Conservation (phyloP, 1,140 invertebrate species). For the Heliothis subflexa region DNA sequence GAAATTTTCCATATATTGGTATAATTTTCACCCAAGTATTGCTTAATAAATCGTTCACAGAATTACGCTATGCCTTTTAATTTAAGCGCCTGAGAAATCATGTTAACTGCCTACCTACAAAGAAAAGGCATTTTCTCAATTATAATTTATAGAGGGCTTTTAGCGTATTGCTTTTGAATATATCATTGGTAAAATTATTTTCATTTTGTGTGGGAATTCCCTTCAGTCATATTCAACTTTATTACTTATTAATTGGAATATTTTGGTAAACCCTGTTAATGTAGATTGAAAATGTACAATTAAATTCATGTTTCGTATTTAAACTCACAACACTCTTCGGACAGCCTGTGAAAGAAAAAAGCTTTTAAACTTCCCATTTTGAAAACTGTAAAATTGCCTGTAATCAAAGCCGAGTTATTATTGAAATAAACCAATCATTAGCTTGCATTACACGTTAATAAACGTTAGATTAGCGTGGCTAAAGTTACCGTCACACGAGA, state of each 20-base stretch:
- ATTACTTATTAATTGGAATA: background rate
- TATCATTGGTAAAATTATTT: conserved; percentile 5
- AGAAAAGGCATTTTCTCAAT: conserved; percentile 1
- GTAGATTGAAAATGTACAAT: background rate
- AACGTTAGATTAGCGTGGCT: background rate
- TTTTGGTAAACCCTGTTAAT: background rate
- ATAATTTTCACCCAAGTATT: no score
- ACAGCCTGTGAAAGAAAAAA: no score
- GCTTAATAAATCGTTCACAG: background rate
- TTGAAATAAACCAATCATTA: background rate
- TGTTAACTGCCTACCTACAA: background rate
- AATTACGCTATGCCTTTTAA: background rate
- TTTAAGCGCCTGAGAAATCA: background rate
- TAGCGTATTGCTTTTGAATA: conserved; percentile 1
- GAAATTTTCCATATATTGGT: no score
- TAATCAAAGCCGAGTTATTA: no score
- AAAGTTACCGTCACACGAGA: background rate
- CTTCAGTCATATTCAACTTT: background rate
- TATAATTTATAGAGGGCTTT: conserved; percentile 14
- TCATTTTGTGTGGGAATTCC: background rate
- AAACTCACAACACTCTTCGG: no score
- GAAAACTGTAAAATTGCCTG: no score
- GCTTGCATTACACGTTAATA: background rate
- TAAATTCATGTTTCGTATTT: no score
- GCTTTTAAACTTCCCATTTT: no score